These are phyloP conservation scores for Catharus ustulatus DNA, from an alignment of 2,797 vertebrate genomes.

Conservation along the genomic window DNA sequence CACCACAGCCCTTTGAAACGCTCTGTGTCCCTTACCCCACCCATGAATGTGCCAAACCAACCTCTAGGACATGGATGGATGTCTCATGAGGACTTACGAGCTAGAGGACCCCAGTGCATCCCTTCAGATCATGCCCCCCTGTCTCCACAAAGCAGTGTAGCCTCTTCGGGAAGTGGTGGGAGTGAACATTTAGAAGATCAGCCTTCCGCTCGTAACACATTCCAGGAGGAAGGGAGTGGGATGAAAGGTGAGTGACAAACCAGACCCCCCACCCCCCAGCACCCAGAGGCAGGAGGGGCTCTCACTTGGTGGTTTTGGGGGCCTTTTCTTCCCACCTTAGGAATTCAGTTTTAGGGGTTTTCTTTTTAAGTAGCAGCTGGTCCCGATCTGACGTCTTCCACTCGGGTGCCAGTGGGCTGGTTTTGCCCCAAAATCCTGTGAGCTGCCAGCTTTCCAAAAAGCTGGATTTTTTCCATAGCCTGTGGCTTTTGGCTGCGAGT, in stretches of 20 bases:
- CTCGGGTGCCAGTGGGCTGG: neutral
- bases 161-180: slow-evolving; percentile 97
- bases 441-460: neutral
- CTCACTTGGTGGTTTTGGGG: neutral
- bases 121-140: slow-evolving; percentile 95
- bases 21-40: slow-evolving; percentile 97
- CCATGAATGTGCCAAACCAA: slow-evolving; percentile 94
- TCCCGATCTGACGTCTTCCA: neutral
- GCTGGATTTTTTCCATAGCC: neutral
- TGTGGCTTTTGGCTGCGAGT: neutral
- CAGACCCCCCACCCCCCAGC: neutral
- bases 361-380: neutral
- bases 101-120: slow-evolving; percentile 86
- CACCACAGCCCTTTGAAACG: slow-evolving; percentile 99
- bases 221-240: slow-evolving; percentile 97
- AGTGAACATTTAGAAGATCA: slow-evolving; percentile 98
- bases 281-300: slow-evolving; percentile 13
- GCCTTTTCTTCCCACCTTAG: neutral
- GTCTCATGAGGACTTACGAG: slow-evolving; percentile 98
- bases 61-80: slow-evolving; percentile 97
- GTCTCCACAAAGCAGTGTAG: slow-evolving; percentile 98
- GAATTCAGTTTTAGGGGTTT: neutral
- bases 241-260: slow-evolving; percentile 92
- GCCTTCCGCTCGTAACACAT: slow-evolving; percentile 90
- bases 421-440: neutral